A percentile compares a stretch with the other conserved stretches of the same genome.
Conservation (phyloP, 2,888 invertebrate genomes). For the Ceramica pisi region DNA sequence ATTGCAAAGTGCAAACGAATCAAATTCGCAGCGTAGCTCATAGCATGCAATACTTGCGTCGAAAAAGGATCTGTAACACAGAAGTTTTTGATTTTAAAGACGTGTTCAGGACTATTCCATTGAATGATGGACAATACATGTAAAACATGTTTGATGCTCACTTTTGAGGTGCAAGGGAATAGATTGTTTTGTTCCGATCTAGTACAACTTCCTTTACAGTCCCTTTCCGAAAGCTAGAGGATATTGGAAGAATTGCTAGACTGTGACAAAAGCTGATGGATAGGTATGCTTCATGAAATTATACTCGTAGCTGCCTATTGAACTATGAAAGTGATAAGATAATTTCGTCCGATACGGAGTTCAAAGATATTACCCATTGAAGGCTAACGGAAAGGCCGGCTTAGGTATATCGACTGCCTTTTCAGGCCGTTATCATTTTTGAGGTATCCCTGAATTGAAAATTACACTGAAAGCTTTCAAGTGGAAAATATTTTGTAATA, state of each 20-base stretch:
- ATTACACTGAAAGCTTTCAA: constrained; percentile 3
- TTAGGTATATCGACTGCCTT: constrained; percentile 30
- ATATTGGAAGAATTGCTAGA: constrained; percentile 39
- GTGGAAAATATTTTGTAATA: not conserved
- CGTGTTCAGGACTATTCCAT: constrained; percentile 23
- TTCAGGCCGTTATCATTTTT: constrained; percentile 35
- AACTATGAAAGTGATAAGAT: constrained; percentile 61
- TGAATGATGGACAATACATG: constrained; percentile 29
- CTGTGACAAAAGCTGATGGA: constrained; percentile 23
- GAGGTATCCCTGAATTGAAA: constrained; percentile 14
- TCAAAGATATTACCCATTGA: constrained; percentile 49
- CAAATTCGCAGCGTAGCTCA: constrained; percentile 48
- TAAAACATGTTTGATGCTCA: constrained; percentile 25
- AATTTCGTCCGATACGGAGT: constrained; percentile 46
- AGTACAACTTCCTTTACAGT: constrained; percentile 11
- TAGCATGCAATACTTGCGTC: constrained; percentile 35
- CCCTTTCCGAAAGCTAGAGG: not conserved
- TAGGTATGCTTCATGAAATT: constrained; percentile 47
- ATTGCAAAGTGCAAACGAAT: constrained; percentile 52
- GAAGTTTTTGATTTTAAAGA: constrained; percentile 44
- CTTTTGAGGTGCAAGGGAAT: constrained; percentile 2
- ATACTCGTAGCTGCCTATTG: constrained; percentile 53
- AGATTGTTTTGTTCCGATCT: constrained; percentile 20
- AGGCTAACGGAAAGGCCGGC: constrained; percentile 22
- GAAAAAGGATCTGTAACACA: constrained; percentile 29